These are phyloP conservation scores for Columbina picui DNA, from an alignment of 2,113 vertebrate genomes.

Conservation along the genomic window DNA sequence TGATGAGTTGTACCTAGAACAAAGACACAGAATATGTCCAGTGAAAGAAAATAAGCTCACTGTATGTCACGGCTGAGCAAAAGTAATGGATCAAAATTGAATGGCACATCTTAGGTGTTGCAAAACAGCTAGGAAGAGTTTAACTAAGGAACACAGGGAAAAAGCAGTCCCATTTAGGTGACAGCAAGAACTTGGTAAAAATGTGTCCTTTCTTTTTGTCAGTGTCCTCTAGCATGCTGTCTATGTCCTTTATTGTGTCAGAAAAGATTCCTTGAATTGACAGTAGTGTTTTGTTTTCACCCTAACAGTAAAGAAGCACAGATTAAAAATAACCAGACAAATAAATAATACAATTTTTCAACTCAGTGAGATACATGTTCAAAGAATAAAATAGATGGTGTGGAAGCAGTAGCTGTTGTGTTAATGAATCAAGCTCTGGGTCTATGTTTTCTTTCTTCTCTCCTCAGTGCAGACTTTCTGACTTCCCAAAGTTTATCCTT, in stretches of 20 bases:
- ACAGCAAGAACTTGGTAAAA: background rate
- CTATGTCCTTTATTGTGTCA: background rate
- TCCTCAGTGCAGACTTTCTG: background rate
- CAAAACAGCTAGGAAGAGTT: background rate
- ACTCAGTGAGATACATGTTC: constrained; percentile 6
- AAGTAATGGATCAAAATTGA: background rate
- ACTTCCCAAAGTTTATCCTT: background rate
- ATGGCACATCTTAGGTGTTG: background rate
- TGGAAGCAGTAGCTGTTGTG: background rate
- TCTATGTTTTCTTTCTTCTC: constrained; percentile 1
- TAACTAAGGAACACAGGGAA: background rate
- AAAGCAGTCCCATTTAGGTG: background rate
- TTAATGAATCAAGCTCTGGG: background rate
- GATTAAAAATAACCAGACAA: constrained; percentile 63
- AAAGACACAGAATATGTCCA: background rate
- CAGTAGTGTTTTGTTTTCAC: constrained; percentile 13
- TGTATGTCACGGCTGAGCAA: background rate
- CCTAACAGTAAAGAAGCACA: constrained; percentile 23
- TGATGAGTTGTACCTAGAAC: background rate
- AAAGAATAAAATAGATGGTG: background rate
- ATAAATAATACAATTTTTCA: constrained; percentile 33
- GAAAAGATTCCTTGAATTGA: constrained; percentile 50
- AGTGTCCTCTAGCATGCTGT: background rate
- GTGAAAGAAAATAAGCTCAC: background rate
- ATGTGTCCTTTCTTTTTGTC: background rate